These are phyloP conservation scores for Sericinus montela DNA, from an alignment of 2,888 invertebrate species.

Conservation along the genomic window DNA sequence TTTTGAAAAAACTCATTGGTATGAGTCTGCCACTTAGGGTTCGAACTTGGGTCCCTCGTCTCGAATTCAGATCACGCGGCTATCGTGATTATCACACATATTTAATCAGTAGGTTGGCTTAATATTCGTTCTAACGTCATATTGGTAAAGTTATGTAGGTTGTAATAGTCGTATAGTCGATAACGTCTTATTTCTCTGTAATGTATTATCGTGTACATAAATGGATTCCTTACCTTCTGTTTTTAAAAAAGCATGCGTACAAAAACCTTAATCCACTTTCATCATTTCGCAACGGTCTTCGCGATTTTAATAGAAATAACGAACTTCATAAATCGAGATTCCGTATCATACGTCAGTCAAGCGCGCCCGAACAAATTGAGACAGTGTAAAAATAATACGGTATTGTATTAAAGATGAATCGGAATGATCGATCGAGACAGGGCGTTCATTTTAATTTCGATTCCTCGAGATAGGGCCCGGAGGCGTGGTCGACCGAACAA, in stretches of 20 bases:
- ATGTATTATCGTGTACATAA: too few relatives aligned
- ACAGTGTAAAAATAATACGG: slow-evolving; percentile 68
- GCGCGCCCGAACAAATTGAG: slow-evolving; percentile 62
- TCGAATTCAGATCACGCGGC: too few relatives aligned
- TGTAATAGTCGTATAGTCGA: too few relatives aligned
- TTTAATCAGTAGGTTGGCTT: too few relatives aligned
- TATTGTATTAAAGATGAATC: slow-evolving; percentile 71
- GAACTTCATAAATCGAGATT: slow-evolving; percentile 44
- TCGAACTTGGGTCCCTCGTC: too few relatives aligned
- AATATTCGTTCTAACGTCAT: too few relatives aligned
- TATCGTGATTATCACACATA: too few relatives aligned
- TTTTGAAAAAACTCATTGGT: too few relatives aligned
- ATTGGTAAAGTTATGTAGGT: too few relatives aligned
- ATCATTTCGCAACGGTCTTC: slow-evolving; percentile 24
- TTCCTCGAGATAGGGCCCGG: slow-evolving; percentile 60
- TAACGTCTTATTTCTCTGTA: too few relatives aligned
- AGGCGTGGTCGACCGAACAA: slow-evolving; percentile 72
- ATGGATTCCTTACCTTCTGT: too few relatives aligned
- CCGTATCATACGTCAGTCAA: slow-evolving; percentile 59
- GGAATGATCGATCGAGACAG: slow-evolving; percentile 74
- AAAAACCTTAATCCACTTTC: slow-evolving; percentile 21
- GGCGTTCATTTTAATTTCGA: slow-evolving; percentile 77
- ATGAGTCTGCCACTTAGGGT: too few relatives aligned
- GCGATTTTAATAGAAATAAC: slow-evolving; percentile 39
- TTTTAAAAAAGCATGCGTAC: not conserved